Conservation (phyloP, 23 tunicate genomes). For the Halocynthia aurantium region DNA sequence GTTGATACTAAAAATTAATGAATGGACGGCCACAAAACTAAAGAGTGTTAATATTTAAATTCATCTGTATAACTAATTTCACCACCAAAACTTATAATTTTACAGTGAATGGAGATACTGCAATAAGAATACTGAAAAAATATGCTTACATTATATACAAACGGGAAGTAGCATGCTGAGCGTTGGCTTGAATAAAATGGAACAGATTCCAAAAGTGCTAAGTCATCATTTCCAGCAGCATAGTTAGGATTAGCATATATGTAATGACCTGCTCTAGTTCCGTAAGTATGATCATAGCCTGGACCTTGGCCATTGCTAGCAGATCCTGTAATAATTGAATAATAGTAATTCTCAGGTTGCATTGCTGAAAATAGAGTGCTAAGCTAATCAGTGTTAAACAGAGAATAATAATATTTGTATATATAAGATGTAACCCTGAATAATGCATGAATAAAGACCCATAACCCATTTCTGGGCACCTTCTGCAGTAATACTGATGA, state of each 20-base stretch:
- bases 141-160: conserved; percentile 60
- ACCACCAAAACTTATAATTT: no score
- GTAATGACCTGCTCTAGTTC: conserved; percentile 32
- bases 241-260: conserved; percentile 54
- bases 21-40: not conserved
- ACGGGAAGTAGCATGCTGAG: conserved; percentile 66
- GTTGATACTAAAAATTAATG: not conserved
- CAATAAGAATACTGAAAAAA: not conserved
- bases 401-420: no score
- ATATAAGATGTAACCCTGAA: no score
- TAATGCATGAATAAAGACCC: no score
- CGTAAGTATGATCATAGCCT: conserved; percentile 63
- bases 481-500: no score
- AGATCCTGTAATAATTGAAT: conserved; percentile 17
- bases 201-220: conserved; percentile 39
- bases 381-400: no score
- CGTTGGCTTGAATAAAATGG: conserved; percentile 25
- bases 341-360: no score
- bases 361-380: no score
- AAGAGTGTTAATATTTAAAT: not conserved
- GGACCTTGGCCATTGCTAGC: conserved; percentile 50
- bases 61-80: no score
- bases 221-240: conserved; percentile 15
- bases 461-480: no score
- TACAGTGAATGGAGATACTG: no score